These are phyloP conservation scores for Ctenopoma multispine DNA, from an alignment of 2,797 vertebrate genomes.

Conservation along the genomic window DNA sequence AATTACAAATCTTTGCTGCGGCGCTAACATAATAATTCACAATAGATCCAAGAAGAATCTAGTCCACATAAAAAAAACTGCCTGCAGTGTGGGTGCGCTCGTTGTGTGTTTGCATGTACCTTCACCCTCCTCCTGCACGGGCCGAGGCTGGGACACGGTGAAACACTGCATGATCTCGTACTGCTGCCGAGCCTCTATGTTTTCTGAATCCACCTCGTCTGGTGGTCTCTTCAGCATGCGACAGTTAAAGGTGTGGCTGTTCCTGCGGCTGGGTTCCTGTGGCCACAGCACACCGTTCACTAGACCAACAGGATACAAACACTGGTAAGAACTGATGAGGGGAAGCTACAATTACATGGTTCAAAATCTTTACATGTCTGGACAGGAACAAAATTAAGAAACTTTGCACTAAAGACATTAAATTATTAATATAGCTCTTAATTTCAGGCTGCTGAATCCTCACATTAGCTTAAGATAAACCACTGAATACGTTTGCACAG, in stretches of 20 bases:
- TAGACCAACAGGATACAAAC: slow-evolving; percentile 47
- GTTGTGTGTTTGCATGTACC: slow-evolving; percentile 73
- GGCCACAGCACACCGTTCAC: slow-evolving; percentile 95
- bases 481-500: too few relatives aligned
- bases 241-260: slow-evolving; percentile 94
- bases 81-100: not conserved
- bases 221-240: slow-evolving; percentile 94
- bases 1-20: too few relatives aligned
- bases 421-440: too few relatives aligned
- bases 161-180: slow-evolving; percentile 98
- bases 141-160: slow-evolving; percentile 91
- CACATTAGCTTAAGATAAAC: too few relatives aligned
- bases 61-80: not conserved
- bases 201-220: slow-evolving; percentile 89
- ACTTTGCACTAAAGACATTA: too few relatives aligned
- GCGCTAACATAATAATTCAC: too few relatives aligned
- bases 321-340: too few relatives aligned
- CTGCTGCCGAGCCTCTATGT: slow-evolving; percentile 92
- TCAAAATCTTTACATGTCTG: not conserved
- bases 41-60: too few relatives aligned
- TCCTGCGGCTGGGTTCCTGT: slow-evolving; percentile 88
- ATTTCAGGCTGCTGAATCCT: too few relatives aligned
- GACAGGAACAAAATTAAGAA: too few relatives aligned
- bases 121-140: slow-evolving; percentile 92
- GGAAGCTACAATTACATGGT: not conserved